phyloP scores from a whole-genome alignment of 2,888 invertebrate genomes.

The Nomada lathburiana region DNA sequence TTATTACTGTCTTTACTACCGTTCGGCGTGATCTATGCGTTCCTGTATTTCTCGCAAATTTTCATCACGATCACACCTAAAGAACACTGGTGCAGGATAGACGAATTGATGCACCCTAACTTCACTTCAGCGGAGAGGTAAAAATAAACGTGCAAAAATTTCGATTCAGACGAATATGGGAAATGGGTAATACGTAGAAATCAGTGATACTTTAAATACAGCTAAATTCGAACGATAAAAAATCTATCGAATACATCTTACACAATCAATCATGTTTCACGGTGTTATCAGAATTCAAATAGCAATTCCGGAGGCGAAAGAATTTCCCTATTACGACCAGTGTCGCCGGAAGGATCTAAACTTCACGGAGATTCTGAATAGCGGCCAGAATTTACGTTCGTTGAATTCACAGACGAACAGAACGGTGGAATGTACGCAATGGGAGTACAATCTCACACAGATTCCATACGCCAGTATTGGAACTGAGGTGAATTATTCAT shows the following conservation, averaged over 20 bases:
- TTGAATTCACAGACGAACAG: constrained; percentile 71
- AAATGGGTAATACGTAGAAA: not conserved
- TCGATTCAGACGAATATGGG: not conserved
- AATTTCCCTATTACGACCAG: constrained; percentile 81
- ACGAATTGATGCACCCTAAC: constrained; percentile 77
- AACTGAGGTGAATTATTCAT: constrained; percentile 85
- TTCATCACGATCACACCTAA: constrained; percentile 85
- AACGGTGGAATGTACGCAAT: constrained; percentile 82
- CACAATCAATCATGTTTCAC: not conserved
- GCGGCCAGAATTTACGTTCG: constrained; percentile 71
- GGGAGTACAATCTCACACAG: constrained; percentile 86
- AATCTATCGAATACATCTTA: no score
- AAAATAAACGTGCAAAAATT: constrained; percentile 32
- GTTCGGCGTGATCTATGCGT: constrained; percentile 84
- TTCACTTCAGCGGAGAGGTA: constrained; percentile 83
- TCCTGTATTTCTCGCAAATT: constrained; percentile 85
- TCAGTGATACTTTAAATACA: no score
- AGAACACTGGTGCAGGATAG: constrained; percentile 85
- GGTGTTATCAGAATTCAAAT: constrained; percentile 77
- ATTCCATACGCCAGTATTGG: constrained; percentile 86
- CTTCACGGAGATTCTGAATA: constrained; percentile 77
- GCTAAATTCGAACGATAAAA: no score
- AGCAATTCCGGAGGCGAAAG: constrained; percentile 78
- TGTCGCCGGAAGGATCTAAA: constrained; percentile 84
- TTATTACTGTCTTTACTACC: constrained; percentile 84